phyloP scores from a whole-genome alignment of 2,888 invertebrate genomes.

The Cataglyphis albicans region DNA sequence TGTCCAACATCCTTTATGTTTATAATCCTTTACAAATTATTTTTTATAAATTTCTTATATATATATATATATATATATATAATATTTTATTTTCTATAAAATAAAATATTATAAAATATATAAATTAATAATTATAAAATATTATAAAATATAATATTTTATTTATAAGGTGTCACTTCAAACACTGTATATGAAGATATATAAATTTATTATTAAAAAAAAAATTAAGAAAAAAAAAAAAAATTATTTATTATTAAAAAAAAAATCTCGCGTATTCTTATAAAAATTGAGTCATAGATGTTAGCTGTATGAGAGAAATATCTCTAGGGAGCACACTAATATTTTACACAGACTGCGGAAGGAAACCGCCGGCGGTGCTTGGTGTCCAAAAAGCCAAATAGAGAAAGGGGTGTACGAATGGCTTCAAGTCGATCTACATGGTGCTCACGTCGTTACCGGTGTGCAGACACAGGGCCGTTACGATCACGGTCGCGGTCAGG shows the following conservation, averaged over 20 bases:
- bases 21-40: not conserved
- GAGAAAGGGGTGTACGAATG: conserved; percentile 90
- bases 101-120: too few relatives aligned
- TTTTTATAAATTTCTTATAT: not conserved
- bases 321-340: not conserved
- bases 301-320: not conserved
- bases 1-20: conserved; percentile 19
- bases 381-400: conserved; percentile 91
- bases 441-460: conserved; percentile 89
- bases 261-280: not conserved
- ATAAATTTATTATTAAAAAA: not conserved
- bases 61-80: not conserved
- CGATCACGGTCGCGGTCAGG: conserved; percentile 91
- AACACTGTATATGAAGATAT: not conserved
- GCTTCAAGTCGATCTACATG: conserved; percentile 89
- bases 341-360: conserved; percentile 88
- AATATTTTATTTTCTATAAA: not conserved
- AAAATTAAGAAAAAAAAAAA: not conserved
- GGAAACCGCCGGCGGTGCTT: conserved; percentile 91
- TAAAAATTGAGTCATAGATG: not conserved
- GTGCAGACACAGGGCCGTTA: conserved; percentile 93
- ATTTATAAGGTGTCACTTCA: not conserved
- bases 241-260: too few relatives aligned
- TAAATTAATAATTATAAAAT: too few relatives aligned
- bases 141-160: not conserved